phyloP scores from a whole-genome alignment of 2,888 invertebrate species.

The Hypselothyrea guttata region DNA sequence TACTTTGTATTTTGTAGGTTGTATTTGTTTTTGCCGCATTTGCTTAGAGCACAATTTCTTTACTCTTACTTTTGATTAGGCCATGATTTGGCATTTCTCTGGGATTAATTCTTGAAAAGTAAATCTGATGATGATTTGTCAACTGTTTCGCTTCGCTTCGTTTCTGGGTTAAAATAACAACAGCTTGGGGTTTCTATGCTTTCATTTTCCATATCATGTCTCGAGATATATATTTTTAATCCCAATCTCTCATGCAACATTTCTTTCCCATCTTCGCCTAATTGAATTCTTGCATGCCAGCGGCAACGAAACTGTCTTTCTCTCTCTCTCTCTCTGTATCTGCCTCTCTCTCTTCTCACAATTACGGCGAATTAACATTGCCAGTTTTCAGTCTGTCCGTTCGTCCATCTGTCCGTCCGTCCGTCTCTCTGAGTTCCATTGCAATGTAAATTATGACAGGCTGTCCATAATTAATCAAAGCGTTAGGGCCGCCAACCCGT shows the following conservation, averaged over 20 bases:
- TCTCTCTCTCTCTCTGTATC: conserved; percentile 2
- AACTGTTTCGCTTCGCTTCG: conserved; percentile 33
- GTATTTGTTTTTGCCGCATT: conserved; percentile 16
- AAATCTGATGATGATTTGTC: conserved; percentile 75
- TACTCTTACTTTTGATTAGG: conserved; percentile 78
- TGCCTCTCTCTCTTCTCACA: conserved; percentile 13
- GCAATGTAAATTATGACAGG: conserved; percentile 74
- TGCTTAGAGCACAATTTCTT: conserved; percentile 51
- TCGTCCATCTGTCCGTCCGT: conserved; percentile 10
- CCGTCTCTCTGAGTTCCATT: conserved; percentile 18
- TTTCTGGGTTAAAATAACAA: conserved; percentile 65
- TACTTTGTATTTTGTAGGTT: conserved; percentile 16
- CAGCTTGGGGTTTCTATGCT: conserved; percentile 31
- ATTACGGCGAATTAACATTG: conserved; percentile 57
- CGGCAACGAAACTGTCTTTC: conserved; percentile 17
- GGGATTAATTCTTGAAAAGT: conserved; percentile 75
- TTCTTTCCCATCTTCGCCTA: conserved; percentile 23
- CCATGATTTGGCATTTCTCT: conserved; percentile 56
- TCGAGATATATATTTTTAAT: neutral
- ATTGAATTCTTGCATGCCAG: conserved; percentile 65
- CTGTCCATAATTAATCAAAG: conserved; percentile 78
- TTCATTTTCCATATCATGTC: conserved; percentile 57
- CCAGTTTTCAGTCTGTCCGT: conserved; percentile 33
- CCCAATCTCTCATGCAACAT: conserved; percentile 48
- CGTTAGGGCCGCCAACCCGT: conserved; percentile 56